Base-by-base conservation (phyloP, 2,797 vertebrate species). In the Miichthys miiuy region DNA sequence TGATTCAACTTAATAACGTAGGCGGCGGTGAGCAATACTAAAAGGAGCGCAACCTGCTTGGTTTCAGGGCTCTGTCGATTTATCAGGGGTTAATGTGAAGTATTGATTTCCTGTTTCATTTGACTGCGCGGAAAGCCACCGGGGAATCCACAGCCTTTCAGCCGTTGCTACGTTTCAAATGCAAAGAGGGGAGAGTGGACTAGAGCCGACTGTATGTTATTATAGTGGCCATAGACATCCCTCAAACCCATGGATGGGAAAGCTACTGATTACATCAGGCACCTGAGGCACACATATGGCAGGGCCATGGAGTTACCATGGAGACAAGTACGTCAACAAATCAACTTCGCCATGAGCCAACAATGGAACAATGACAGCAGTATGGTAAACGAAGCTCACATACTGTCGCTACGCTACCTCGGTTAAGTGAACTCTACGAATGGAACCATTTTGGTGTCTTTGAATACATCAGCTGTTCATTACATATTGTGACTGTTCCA, bases 71-170 rank as follows among this genome's bases (percentile, higher is more conserved):
- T 85, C 20, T 41, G 21, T 1, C 10, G 75, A 78, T 86, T 87
- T 81, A 85, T 77, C 80, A 80, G 64, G 75, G 81, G 72, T 88
- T 90, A 90, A 88, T 85, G 72, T 79, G 65, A 80, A 73, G 64
- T 79, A 92, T 90, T 89, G 91, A 93, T 93, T 91, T 91, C 68
- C 77, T 87, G 85, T 85, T 87, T 88, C 48, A 74, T 86, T 83
- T 80, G 80, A 87, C 75, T 85, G 71, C 51, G 57, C 72, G 61
- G 54, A 60, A 81, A 66, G 83, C 80, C 85, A 55, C 67, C 16
- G 46, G 78, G 85, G 85, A 89, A 81, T 68, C 63, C 70, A 25
- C 50, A 61, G 54, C 74, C 73, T 86, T 79, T 70, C 57, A 78
- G 50, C 48, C 3, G 3, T 54, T 25, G 52, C 72, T 70, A 38